phyloP scores from a whole-genome alignment of 2,113 vertebrate species.

The Gadus chalcogrammus region DNA sequence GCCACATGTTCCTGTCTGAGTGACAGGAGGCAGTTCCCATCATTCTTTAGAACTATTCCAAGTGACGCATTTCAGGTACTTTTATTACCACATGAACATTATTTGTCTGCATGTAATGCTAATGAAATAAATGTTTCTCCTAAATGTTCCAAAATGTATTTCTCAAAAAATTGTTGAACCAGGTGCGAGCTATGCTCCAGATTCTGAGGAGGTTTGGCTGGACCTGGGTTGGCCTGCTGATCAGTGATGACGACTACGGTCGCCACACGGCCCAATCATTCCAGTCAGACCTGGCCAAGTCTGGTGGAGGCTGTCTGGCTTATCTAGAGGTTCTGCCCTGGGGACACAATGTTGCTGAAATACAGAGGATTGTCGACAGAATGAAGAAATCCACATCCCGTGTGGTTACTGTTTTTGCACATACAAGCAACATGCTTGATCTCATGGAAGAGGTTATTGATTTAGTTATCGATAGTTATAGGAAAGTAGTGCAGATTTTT shows the following conservation, averaged over 20 bases:
- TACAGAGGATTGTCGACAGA: constrained; percentile 51
- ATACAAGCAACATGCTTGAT: constrained; percentile 45
- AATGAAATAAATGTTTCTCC: constrained; percentile 12
- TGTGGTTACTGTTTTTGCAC: constrained; percentile 50
- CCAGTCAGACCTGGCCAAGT: constrained; percentile 34
- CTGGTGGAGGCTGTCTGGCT: constrained; percentile 50
- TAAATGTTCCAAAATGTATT: constrained; percentile 7
- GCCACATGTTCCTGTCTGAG: constrained; percentile 57
- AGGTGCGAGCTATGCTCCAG: constrained; percentile 51
- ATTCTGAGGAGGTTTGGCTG: constrained; percentile 51
- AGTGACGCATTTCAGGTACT: constrained; percentile 44
- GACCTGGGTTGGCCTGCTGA: constrained; percentile 59
- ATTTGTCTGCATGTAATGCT: too few relatives aligned
- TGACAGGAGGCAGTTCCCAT: constrained; percentile 47
- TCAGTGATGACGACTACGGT: constrained; percentile 64
- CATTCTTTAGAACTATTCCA: constrained; percentile 50
- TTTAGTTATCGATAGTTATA: too few relatives aligned
- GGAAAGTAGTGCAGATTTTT: background rate
- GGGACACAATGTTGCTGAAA: constrained; percentile 36
- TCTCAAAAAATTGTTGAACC: constrained; percentile 51
- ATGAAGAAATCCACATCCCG: constrained; percentile 53
- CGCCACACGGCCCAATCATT: constrained; percentile 51
- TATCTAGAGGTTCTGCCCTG: constrained; percentile 54
- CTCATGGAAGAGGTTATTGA: constrained; percentile 54
- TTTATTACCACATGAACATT: background rate